Percentiles rank a stretch among this genome's conserved stretches.
phyloP scores from a whole-genome alignment of 2,113 vertebrate species.

The Catagonus wagneri region DNA sequence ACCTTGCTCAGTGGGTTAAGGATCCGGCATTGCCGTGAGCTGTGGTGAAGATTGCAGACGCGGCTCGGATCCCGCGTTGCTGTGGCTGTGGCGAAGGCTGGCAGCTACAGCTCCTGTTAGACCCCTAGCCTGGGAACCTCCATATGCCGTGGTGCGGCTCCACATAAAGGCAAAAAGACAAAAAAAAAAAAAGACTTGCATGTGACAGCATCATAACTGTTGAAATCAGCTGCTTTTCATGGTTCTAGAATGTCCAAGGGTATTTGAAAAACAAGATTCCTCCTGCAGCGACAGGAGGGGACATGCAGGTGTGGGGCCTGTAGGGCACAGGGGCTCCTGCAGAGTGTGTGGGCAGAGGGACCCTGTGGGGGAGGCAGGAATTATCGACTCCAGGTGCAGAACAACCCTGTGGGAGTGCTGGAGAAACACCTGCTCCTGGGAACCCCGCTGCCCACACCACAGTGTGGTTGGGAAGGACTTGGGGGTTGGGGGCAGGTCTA shows the following conservation, averaged over 20 bases:
- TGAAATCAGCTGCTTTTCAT: not conserved
- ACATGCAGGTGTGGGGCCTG: rapidly evolving
- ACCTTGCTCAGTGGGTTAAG: too few species aligned
- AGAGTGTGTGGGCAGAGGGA: not conserved
- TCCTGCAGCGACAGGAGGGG: not conserved
- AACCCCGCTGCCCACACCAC: not conserved
- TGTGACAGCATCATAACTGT: not conserved
- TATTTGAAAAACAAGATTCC: not conserved
- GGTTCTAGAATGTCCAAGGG: not conserved
- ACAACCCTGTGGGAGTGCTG: not conserved
- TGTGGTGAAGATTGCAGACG: too few species aligned
- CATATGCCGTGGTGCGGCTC: too few species aligned
- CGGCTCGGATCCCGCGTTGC: too few species aligned
- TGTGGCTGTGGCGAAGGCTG: too few species aligned
- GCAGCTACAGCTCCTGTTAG: too few species aligned
- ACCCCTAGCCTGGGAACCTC: too few species aligned
- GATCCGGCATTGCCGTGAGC: too few species aligned
- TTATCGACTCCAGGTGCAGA: not conserved
- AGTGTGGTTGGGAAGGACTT: not conserved
- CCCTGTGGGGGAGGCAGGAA: rapidly evolving
- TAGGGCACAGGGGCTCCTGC: not conserved
- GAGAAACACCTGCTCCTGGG: not conserved
- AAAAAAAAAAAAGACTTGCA: too few species aligned
- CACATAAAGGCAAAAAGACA: too few species aligned
- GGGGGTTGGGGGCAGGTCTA: not conserved